These are phyloP conservation scores for Menidia menidia DNA, from an alignment of 2,797 vertebrate species.

Conservation along the genomic window DNA sequence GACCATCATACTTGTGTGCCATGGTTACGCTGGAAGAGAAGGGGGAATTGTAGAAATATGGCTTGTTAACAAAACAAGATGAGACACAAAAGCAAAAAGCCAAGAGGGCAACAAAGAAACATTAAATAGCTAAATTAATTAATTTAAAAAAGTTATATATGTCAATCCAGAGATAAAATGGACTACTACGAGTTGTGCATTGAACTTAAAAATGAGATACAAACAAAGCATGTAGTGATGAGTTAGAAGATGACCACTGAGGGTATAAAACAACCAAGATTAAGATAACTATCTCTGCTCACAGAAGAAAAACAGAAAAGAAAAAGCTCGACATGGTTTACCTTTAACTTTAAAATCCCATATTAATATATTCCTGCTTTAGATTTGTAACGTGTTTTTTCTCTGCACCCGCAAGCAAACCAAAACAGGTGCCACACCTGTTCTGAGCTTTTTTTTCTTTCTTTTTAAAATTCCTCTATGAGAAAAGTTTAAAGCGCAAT, in stretches of 20 bases:
- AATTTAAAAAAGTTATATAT: neutral
- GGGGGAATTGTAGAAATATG: neutral
- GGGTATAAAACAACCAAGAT: neutral
- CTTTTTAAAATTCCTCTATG: neutral
- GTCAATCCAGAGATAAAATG: neutral
- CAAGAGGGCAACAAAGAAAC: neutral
- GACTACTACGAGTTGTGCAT: neutral
- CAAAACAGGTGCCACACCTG: constrained; percentile 51
- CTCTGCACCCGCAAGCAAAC: neutral
- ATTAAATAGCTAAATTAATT: neutral
- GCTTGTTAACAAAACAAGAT: neutral
- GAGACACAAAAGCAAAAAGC: neutral
- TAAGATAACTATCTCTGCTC: too few relatives aligned
- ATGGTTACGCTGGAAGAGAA: constrained; percentile 56
- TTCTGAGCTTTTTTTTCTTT: neutral
- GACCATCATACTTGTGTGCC: constrained; percentile 70
- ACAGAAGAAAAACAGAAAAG: neutral
- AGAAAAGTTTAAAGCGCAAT: neutral
- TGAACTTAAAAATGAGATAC: neutral
- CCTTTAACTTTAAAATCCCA: neutral
- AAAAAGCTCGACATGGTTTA: neutral
- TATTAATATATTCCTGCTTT: neutral
- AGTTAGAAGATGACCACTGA: neutral
- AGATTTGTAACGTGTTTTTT: neutral
- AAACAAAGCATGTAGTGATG: neutral